Evolutionary conservation across 2,113 vertebrate species (phyloP).

Genomic region (Dicaeum eximium): DNA sequence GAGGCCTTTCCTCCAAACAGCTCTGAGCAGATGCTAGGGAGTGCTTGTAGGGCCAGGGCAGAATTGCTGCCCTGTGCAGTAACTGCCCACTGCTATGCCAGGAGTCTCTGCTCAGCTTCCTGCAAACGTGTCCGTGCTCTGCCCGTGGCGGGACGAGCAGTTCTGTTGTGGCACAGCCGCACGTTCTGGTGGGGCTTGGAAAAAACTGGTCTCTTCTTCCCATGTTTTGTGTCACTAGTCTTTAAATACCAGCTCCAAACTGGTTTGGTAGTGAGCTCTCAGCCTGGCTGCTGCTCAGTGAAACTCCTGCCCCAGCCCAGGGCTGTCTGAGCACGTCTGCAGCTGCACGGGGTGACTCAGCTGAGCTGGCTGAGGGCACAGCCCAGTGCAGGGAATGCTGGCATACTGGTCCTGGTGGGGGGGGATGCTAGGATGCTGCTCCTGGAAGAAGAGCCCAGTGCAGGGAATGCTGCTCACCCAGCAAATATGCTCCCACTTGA

Average conservation of each 20-base stretch:
- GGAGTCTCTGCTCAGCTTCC: background rate
- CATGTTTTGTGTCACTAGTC: background rate
- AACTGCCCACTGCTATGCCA: background rate
- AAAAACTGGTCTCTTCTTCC: background rate
- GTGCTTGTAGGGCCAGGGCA: background rate
- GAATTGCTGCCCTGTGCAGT: background rate
- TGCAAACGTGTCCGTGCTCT: background rate
- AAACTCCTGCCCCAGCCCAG: background rate
- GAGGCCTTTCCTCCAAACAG: background rate
- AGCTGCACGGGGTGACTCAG: background rate
- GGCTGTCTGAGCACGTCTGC: background rate
- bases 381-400: background rate
- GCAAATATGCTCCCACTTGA: background rate
- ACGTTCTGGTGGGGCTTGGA: accelerated
- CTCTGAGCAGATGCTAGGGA: background rate
- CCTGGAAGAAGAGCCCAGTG: background rate
- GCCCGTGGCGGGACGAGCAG: background rate
- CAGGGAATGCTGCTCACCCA: background rate
- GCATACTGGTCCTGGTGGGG: background rate
- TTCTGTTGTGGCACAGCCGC: accelerated
- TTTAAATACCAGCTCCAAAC: background rate
- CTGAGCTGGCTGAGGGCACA: background rate
- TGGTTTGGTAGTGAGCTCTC: background rate
- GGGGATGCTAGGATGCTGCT: background rate
- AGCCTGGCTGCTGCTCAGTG: background rate